phyloP scores from a whole-genome alignment of 2,113 vertebrate genomes.

The Phycodurus eques region DNA sequence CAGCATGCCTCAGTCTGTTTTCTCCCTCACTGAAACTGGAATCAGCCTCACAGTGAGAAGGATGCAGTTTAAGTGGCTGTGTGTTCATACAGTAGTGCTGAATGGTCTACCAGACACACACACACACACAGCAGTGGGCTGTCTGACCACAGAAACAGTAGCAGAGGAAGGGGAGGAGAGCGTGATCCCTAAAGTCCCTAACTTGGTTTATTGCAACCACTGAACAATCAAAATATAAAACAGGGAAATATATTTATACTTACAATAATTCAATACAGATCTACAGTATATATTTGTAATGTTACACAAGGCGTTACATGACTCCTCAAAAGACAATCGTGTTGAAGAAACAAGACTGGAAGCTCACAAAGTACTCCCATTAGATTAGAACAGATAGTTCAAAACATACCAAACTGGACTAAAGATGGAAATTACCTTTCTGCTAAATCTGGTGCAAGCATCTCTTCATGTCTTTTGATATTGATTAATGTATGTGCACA shows the following conservation, averaged over 20 bases:
- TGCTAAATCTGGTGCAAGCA: too few species aligned
- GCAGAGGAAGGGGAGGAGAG: slow-evolving; percentile 39
- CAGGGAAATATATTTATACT: not conserved
- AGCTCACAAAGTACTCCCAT: not conserved
- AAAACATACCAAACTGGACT: not conserved
- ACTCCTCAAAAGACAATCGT: not conserved
- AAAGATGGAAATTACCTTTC: too few species aligned
- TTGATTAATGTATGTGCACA: too few species aligned
- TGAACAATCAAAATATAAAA: not conserved
- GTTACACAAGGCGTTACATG: not conserved
- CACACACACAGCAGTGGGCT: slow-evolving; percentile 45
- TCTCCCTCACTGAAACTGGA: slow-evolving; percentile 44
- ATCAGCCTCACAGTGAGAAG: slow-evolving; percentile 20
- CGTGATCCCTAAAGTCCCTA: slow-evolving; percentile 20
- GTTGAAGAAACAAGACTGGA: not conserved
- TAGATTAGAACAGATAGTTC: slow-evolving; percentile 42
- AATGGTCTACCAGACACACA: slow-evolving; percentile 62
- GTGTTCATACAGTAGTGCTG: slow-evolving; percentile 32
- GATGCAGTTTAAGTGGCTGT: slow-evolving; percentile 27
- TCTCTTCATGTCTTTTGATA: too few species aligned
- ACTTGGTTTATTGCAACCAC: slow-evolving; percentile 19
- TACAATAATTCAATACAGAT: not conserved
- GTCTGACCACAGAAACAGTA: slow-evolving; percentile 50
- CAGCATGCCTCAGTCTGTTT: slow-evolving; percentile 25
- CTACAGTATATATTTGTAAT: not conserved